These are phyloP conservation scores for Forpus xanthops DNA, from an alignment of 2,797 vertebrate species.

Conservation along the genomic window DNA sequence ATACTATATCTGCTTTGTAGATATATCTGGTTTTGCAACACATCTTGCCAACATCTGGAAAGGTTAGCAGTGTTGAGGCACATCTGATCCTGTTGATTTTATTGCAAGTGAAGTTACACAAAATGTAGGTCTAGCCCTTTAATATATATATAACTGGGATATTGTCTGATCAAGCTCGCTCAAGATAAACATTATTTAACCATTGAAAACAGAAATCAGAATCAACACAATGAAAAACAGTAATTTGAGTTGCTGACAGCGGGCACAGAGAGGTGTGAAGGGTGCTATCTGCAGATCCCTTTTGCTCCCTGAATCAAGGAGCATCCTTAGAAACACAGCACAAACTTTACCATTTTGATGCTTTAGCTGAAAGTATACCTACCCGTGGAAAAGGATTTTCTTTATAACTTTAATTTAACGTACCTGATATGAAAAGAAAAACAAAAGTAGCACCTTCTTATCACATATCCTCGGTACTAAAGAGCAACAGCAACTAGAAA, in stretches of 20 bases:
- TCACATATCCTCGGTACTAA: background rate
- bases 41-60: background rate
- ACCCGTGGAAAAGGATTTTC: background rate
- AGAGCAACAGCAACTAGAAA: conserved; percentile 13
- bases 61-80: background rate
- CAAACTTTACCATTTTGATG: background rate
- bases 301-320: background rate
- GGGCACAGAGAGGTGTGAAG: background rate
- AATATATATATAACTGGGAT: background rate
- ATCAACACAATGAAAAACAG: background rate
- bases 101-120: background rate
- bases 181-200: background rate
- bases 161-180: background rate
- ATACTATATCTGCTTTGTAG: background rate
- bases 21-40: background rate
- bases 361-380: background rate
- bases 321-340: background rate
- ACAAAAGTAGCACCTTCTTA: background rate
- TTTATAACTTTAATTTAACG: background rate
- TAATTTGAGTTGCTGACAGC: background rate
- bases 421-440: background rate
- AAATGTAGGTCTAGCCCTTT: background rate
- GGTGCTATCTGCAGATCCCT: background rate
- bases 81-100: background rate
- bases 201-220: background rate